phyloP scores from a whole-genome alignment of 2,888 invertebrate genomes.

The Ceraclea dissimilis region DNA sequence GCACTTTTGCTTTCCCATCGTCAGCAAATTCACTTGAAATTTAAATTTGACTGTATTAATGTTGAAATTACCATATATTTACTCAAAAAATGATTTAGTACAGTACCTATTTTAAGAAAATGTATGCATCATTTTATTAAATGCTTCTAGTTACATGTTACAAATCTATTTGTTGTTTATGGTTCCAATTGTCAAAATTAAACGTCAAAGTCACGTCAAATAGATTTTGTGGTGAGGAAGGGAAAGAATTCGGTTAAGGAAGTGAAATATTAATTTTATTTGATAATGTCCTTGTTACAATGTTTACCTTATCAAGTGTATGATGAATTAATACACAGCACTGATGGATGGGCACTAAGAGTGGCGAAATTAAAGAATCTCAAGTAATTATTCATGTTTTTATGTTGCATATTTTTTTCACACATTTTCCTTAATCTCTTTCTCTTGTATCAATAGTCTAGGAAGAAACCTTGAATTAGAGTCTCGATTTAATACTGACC shows the following conservation, averaged over 20 bases:
- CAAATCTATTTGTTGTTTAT: neutral
- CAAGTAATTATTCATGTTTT: slow-evolving; percentile 31
- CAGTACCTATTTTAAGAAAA: too few relatives aligned
- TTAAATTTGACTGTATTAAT: too few relatives aligned
- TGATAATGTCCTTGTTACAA: slow-evolving; percentile 37
- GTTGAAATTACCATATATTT: too few relatives aligned
- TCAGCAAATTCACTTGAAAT: too few relatives aligned
- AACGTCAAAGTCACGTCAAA: neutral
- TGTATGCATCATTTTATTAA: too few relatives aligned
- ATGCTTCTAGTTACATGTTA: too few relatives aligned
- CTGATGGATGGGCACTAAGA: slow-evolving; percentile 34
- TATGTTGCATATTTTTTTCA: neutral
- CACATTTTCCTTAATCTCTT: neutral
- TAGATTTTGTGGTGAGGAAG: neutral
- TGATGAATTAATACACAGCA: slow-evolving; percentile 30
- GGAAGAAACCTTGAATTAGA: too few relatives aligned
- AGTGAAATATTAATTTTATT: neutral
- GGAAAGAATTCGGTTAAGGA: neutral
- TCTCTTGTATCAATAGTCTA: neutral
- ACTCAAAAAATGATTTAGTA: too few relatives aligned
- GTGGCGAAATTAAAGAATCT: slow-evolving; percentile 36
- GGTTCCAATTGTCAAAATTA: neutral
- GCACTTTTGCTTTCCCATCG: too few relatives aligned
- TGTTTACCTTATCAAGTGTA: slow-evolving; percentile 35
- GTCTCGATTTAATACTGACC: too few relatives aligned